These are phyloP conservation scores for Ichneumoninae sp. DNA, from an alignment of 2,888 invertebrate species.

Conservation along the genomic window DNA sequence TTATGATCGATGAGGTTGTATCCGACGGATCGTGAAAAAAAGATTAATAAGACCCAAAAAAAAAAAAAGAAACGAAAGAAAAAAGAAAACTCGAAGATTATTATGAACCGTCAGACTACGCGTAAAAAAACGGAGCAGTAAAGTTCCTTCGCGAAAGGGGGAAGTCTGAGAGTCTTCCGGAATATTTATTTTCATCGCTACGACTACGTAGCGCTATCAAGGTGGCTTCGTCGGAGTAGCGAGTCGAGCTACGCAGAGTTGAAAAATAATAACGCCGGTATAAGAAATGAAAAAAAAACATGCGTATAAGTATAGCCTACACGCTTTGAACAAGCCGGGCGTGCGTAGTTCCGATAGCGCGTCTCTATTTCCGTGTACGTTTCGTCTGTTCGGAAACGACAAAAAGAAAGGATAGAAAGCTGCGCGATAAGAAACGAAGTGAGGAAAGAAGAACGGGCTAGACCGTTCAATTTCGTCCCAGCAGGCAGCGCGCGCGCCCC, in stretches of 20 bases:
- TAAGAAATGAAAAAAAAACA: slow-evolving; percentile 9
- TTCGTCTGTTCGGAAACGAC: not conserved
- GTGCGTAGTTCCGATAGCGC: not conserved
- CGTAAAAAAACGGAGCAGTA: no score
- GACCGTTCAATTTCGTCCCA: slow-evolving; percentile 8
- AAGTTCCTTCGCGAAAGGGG: no score
- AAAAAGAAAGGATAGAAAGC: slow-evolving; percentile 1
- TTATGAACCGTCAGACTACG: no score
- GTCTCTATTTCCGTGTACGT: slow-evolving; percentile 48
- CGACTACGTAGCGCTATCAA: not conserved
- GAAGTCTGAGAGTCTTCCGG: not conserved
- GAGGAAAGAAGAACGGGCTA: not conserved
- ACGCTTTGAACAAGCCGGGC: not conserved
- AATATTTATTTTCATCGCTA: not conserved
- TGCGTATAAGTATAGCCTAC: not conserved
- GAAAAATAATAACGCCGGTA: not conserved
- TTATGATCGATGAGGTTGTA: no score
- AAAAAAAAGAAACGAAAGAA: no score
- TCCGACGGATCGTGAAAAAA: no score
- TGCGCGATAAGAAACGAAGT: not conserved
- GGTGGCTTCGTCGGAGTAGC: not conserved
- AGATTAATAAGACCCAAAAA: no score
- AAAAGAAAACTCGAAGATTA: no score
- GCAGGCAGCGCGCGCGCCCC: slow-evolving; percentile 3
- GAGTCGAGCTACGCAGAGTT: not conserved